A percentile compares a stretch with the other conserved stretches of the same genome.
Conservation (phyloP, 2,888 invertebrate species). For the Auanema sp. region DNA sequence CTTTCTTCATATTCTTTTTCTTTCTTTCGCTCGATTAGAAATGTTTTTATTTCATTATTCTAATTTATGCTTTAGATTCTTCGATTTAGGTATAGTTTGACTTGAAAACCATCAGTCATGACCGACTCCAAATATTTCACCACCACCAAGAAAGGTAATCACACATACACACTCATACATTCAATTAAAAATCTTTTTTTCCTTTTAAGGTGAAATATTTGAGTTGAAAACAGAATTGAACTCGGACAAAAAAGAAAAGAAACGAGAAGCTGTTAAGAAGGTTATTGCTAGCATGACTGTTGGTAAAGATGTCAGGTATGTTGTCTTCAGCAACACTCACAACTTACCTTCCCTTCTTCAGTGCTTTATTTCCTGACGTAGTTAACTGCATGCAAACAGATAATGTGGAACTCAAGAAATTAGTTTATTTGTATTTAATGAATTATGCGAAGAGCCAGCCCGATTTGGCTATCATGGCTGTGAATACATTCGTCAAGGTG, state of each 20-base stretch:
- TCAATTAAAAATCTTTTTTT: not conserved
- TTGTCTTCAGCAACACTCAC: not conserved
- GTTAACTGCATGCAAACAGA: conserved; percentile 99
- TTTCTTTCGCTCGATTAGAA: no score
- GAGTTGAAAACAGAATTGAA: conserved; percentile 97
- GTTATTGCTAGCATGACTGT: conserved; percentile 99
- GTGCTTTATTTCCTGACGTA: conserved; percentile 94
- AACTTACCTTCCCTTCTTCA: conserved; percentile 49
- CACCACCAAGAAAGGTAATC: conserved; percentile 87
- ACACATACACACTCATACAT: not conserved
- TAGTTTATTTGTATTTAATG: conserved; percentile 98
- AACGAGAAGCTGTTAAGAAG: conserved; percentile 99
- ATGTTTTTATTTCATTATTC: not conserved
- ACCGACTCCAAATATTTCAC: conserved; percentile 99
- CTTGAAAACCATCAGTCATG: conserved; percentile 71
- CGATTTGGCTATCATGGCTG: conserved; percentile 99
- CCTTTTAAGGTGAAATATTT: conserved; percentile 82
- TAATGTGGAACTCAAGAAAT: conserved; percentile 94
- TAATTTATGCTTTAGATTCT: not conserved
- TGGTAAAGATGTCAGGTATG: conserved; percentile 86
- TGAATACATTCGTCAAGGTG: conserved; percentile 98
- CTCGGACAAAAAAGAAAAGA: conserved; percentile 97
- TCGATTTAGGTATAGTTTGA: no score
- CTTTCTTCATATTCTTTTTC: no score
- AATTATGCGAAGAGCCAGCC: conserved; percentile 99